Base-by-base conservation (phyloP, 2,113 vertebrate species). In the Fregata magnificens region DNA sequence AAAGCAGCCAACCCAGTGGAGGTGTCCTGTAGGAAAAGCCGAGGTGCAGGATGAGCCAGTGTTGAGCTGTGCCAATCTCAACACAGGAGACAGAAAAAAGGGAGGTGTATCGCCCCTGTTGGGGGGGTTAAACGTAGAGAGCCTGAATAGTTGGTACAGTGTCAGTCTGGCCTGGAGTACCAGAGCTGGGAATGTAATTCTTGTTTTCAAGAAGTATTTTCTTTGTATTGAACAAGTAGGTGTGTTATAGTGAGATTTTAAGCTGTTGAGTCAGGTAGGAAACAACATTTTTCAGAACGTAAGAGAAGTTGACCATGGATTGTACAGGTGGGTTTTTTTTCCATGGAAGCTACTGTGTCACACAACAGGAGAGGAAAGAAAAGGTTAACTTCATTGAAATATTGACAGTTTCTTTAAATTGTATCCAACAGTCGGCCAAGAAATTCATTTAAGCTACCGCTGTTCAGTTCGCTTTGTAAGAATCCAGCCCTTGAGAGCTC, bases 301-400 rank as follows among this genome's bases (percentile, higher is more conserved):
- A 28, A 52, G 21, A 19, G 18, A 63, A 87, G 21, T 2, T 71
- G n/a, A 65, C 26, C 6, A 22, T 8, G 13, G 38, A 34, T 31
- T 28, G 16, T 53, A 31, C 3, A 8, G 0, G 10, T 59, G 6
- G 6, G 0, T 0, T 11, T 86, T 91, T 90, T 45, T 44, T 7
- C 31, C n/a, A 11, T 52, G n/a, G 13, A 59, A 90, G 32, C 52
- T 93, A 26, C 32, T 40, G 32, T 38, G 24, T 63, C 56, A 52
- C 44, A 28, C 20, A 55, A 36, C 45, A 49, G 91, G 16, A 82
- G 59, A 56, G 25, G 20, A 72, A 77, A 72, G 26, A n/a, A 83
- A 73, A 78, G 28, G 6, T 65, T 90, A 61, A 82, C 77, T 82
- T 65, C 12, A 16, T 36, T 87, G 24, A 82, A 91, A 79, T 76